Evolutionary conservation across 35 echinoderm and acorn worm species (phyloP), one percentile per base, ranked within the genome.

Genomic region (Diadema setosum): DNA sequence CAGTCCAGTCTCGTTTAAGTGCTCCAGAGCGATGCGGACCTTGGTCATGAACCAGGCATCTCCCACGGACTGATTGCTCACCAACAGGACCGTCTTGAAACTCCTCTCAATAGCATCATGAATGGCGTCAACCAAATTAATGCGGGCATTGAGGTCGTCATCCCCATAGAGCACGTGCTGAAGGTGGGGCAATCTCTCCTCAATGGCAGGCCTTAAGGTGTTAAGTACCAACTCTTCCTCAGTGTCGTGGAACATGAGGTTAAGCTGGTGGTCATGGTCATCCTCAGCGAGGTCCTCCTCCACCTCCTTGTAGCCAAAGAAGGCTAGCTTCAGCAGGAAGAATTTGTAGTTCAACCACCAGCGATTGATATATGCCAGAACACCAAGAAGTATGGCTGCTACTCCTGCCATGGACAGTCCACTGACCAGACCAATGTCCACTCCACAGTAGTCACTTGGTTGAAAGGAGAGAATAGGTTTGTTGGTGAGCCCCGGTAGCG

Each of bases 271-370:
- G 20, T 39, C 11, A 5, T 75, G 40, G 36, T 75, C 40, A 18
- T 7, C 5, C 5, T 6, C 30, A 32, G 33, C 40, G 17, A 40
- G 33, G 20, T 75, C 69, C 20, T 75, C 69, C 33, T 2, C 32
- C 4, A 75, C 40, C 40, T 75, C 69, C 33, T 75, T n/a, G 69
- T 39, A 39, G 40, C 69, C 69, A 33, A 75, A 14, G 69, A 75
- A 5, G 5, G 36, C 69, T 14, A n/a, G n/a, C n/a, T n/a, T n/a
- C n/a, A n/a, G n/a, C n/a, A n/a, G n/a, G n/a, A n/a, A n/a, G n/a
- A n/a, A 75, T 75, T 75, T 75, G 33, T 75, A 37, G 24, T 75
- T 75, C 33, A 75, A 40, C 69, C 69, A 75, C 69, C 69, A 75
- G 5, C 69, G 69, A 12, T 75, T 75, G 20, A 8, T 36, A 37